phyloP scores from a whole-genome alignment of 2,888 invertebrate species.

The Toxonevra muliebris region DNA sequence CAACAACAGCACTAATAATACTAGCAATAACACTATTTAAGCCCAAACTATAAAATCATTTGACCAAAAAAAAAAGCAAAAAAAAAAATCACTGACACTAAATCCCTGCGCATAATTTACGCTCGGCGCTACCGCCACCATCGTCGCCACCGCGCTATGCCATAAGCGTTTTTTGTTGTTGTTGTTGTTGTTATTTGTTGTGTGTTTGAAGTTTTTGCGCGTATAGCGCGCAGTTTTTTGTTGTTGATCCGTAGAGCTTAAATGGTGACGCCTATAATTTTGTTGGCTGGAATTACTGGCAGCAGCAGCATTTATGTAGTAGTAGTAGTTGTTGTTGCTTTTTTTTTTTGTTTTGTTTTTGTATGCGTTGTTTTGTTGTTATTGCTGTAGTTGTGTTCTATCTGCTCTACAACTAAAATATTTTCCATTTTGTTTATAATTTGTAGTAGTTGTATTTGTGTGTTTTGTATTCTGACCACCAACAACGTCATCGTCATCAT shows the following conservation, averaged over 20 bases:
- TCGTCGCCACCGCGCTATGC: too few species aligned
- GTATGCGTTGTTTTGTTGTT: conserved; percentile 19
- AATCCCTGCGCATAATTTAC: conserved; percentile 40
- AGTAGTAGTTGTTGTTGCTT: too few species aligned
- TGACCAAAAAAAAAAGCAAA: conserved; percentile 25
- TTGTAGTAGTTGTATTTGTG: conserved; percentile 18
- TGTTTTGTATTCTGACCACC: background rate
- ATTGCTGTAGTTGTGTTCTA: conserved; percentile 19
- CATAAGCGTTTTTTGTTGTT: conserved; percentile 7
- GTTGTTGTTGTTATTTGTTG: conserved; percentile 6
- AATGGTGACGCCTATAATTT: conserved; percentile 52
- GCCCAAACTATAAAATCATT: background rate
- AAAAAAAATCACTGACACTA: background rate
- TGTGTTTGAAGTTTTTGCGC: conserved; percentile 20
- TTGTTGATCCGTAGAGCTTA: conserved; percentile 55
- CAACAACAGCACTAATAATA: conserved; percentile 20
- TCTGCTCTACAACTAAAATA: conserved; percentile 25
- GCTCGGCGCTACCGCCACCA: background rate
- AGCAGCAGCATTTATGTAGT: background rate
- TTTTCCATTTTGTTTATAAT: conserved; percentile 30
- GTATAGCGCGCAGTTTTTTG: conserved; percentile 38
- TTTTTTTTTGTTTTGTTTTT: conserved; percentile 6
- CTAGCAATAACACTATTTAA: conserved; percentile 30
- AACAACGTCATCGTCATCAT: conserved; percentile 7
- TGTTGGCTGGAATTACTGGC: conserved; percentile 38